Percentiles rank a stretch among this genome's conserved stretches.
phyloP scores from a whole-genome alignment of 1,140 invertebrate species.

The Patella vulgata region DNA sequence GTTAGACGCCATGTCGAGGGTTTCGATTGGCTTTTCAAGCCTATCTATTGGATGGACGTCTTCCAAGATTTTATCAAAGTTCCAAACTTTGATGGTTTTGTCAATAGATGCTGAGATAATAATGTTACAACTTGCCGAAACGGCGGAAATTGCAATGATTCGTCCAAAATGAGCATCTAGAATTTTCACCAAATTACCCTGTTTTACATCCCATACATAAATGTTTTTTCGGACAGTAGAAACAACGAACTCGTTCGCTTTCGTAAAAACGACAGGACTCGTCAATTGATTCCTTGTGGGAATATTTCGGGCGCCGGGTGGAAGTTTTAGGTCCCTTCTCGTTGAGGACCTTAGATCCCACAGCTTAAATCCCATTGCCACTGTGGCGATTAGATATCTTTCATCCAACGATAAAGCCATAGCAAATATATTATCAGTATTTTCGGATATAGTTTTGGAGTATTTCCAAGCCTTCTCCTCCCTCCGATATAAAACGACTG shows the following conservation, averaged over 20 bases:
- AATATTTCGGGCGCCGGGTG: constrained; percentile 92
- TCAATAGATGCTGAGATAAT: constrained; percentile 97
- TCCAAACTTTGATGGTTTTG: constrained; percentile 98
- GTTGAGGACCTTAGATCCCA: constrained; percentile 68
- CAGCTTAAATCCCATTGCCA: constrained; percentile 79
- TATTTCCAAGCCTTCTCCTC: constrained; percentile 63
- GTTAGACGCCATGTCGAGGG: constrained; percentile 70
- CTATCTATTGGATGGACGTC: constrained; percentile 96
- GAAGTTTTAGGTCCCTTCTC: constrained; percentile 77
- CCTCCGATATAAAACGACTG: constrained; percentile 58
- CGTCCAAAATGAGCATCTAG: constrained; percentile 97
- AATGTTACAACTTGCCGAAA: constrained; percentile 89
- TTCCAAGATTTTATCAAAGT: constrained; percentile 98
- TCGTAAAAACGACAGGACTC: constrained; percentile 81
- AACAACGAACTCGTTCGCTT: constrained; percentile 88
- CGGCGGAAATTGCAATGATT: constrained; percentile 87
- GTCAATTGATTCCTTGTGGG: constrained; percentile 75
- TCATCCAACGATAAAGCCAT: constrained; percentile 85
- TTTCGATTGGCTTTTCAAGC: constrained; percentile 95
- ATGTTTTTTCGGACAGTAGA: constrained; percentile 95
- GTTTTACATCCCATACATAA: constrained; percentile 89
- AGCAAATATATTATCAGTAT: constrained; percentile 75
- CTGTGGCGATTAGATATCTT: constrained; percentile 82
- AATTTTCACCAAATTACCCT: constrained; percentile 82
- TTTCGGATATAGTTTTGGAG: constrained; percentile 64